Base-by-base conservation (phyloP, 2,797 vertebrate species). In the Bovichtus diacanthus region DNA sequence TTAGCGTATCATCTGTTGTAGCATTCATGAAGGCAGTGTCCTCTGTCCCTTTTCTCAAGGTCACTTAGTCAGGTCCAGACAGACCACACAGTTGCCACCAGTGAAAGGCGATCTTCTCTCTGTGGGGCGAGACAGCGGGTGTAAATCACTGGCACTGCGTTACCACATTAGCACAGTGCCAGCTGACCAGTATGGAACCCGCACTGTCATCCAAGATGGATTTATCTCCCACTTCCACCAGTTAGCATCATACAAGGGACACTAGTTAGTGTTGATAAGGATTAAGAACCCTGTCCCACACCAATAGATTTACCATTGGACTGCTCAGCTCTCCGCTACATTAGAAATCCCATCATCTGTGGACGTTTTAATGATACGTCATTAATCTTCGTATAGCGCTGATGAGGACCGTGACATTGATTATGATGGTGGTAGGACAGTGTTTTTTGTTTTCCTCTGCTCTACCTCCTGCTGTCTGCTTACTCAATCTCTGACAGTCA, bases 81-180 rank as follows among this genome's bases (percentile, higher is more conserved):
- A 69, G 76, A 77, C 70, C 76, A 55, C 87, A 90, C 88, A 88
- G 82, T 89, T 90, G 86, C 77, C 84, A 81, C 80, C 63, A 77
- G 84, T 76, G 89, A 89, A 92, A 93, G 79, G 58, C 29, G 80
- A 88, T 92, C 88, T 82, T 76, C 70, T 74, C 82, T 80, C 85
- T 82, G 82, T 64, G 47, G 85, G 83, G 76, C 31, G 64, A 85
- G 80, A 79, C 80, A 59, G 81, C 4, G 74, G 78, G 92, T 90
- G 93, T 92, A 88, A 93, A 94, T 93, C 88, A 82, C 66, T 47
- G 80, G 27, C 87, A 49, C 76, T 47, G 71, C 47, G 71, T 89
- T 91, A 83, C 82, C 85, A 83, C 89, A 88, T 93, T 91, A 92
- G 72, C 82, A 6, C 88, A 16, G 64, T 87, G 87, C 81, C 91